Evolutionary conservation across 2,888 invertebrate genomes (phyloP).

Genomic region (Crioceris asparagi): DNA sequence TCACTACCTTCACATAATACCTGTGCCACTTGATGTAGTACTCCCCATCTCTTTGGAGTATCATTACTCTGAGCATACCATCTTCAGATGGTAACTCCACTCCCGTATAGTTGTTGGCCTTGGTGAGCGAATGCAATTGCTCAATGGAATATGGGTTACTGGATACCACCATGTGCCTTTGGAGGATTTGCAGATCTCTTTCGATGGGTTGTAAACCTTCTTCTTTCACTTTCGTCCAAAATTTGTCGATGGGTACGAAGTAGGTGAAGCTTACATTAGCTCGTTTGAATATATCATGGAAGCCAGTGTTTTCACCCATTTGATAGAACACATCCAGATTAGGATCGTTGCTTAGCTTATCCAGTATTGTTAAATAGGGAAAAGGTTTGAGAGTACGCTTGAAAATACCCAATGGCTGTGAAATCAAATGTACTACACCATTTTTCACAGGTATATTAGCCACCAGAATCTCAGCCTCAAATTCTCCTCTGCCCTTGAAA

Average conservation of each 20-base stretch:
- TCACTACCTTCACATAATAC: slow-evolving; percentile 65
- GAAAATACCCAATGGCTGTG: slow-evolving; percentile 76
- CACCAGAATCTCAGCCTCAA: slow-evolving; percentile 71
- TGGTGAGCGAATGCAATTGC: slow-evolving; percentile 37
- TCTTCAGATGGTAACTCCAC: slow-evolving; percentile 15
- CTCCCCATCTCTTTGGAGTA: slow-evolving; percentile 19
- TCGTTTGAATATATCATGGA: slow-evolving; percentile 62
- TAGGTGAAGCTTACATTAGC: slow-evolving; percentile 64
- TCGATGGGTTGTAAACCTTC: slow-evolving; percentile 15
- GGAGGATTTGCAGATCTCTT: slow-evolving; percentile 65
- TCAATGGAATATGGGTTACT: slow-evolving; percentile 65
- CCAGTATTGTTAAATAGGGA: slow-evolving; percentile 70
- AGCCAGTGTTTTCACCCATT: slow-evolving; percentile 59
- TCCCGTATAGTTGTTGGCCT: slow-evolving; percentile 17
- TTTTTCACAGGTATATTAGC: slow-evolving; percentile 84
- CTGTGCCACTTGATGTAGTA: slow-evolving; percentile 36
- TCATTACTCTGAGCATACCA: slow-evolving; percentile 22
- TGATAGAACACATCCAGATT: slow-evolving; percentile 68
- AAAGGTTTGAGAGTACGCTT: slow-evolving; percentile 74
- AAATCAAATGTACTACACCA: slow-evolving; percentile 85
- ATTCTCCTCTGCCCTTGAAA: slow-evolving; percentile 61
- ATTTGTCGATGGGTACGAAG: slow-evolving; percentile 79
- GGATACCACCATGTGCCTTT: slow-evolving; percentile 75
- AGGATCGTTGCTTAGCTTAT: slow-evolving; percentile 73
- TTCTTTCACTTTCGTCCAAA: slow-evolving; percentile 52